Base-by-base conservation (phyloP, 1,140 invertebrate species). In the Druon quercuslanigerum region DNA sequence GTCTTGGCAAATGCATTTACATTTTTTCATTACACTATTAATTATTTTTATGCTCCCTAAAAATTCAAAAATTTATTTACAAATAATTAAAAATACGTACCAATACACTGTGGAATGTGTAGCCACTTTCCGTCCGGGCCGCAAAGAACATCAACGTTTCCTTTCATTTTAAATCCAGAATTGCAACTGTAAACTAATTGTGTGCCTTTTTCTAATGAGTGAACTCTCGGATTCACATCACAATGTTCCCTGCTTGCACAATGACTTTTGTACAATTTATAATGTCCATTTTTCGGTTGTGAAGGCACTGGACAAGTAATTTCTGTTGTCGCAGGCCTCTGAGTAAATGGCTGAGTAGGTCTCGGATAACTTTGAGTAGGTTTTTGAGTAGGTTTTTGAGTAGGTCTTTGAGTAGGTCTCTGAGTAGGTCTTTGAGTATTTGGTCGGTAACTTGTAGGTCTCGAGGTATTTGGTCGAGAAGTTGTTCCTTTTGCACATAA, bases 101-200 rank as follows among this genome's bases (percentile, higher is more conserved):
- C 87, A 83, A 52, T 46, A 50, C 90, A 91, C 46, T 57, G 17
- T 17, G 89, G 87, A 52, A 84, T 82, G n/a, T 78, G 81, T 2
- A 81, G 81, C 90, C 89, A 91, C 60, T 83, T 79, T 71, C 90
- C 88, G 8, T 79, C 73, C 0, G 72, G 50, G 6, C 79, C 82
- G 56, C 90, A 91, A 20, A 82, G 85, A 5, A 87, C 87, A 51
- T 86, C 76, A 5, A n/a, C 1, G 9, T 57, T 71, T 9, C 86
- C 86, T 25, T 57, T 80, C 25, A 87, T 16, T 20, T 73, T 83
- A 73, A 84, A 90, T 5, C 88, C 88, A 7, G 54, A 0, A 52
- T 89, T 74, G 57, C 90, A 91, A 33, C 50, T 85, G 17, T 90
- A 91, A 20, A 89, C 72, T 11, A 91, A 71, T 71, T 83, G 54